Evolutionary conservation across 2,113 vertebrate genomes (phyloP), one percentile per base, ranked within the genome.

Genomic region (Oryzias curvinotus): DNA sequence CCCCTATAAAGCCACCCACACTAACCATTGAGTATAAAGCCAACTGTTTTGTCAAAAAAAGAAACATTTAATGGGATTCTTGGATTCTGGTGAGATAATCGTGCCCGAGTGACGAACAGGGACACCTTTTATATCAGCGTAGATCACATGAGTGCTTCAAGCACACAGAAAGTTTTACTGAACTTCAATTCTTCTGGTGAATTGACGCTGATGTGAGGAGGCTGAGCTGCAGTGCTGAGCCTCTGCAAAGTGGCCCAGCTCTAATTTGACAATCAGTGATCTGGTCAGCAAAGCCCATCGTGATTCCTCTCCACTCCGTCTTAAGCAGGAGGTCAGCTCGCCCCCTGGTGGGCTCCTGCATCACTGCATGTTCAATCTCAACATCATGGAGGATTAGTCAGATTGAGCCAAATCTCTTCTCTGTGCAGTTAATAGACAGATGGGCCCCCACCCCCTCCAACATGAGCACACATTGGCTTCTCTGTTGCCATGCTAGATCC

Each of bases 341-440:
- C 78, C 78, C 57, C 64, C 85, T 68, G 25, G 79, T 80, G 86
- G 73, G 17, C 53, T 15, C 21, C 2, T 14, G 8, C 44, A 6
- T 16, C 25, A 43, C 49, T 78, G 51, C 65, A 62, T 4, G 21
- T 52, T 62, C 57, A 48, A 77, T 46, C 56, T 44, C 46, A 52
- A 73, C 77, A 53, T 67, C 55, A 48, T 52, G 54, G 62, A 68
- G 82, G 89, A 90, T 84, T 89, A 90, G 49, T 78, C 68, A 81
- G 88, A 89, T 91, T 89, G 78, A 87, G 74, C 48, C 13, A 78
- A 86, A 87, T 89, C 77, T 83, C 72, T 65, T 65, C 49, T 55
- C 65, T 68, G 69, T 54, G 71, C 69, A 82, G 82, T 85, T 85
- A 86, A 86, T 81, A 80, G 88, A 88, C 89, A 88, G 84, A 91